Conservation (phyloP, 2,797 vertebrate genomes). For the Nyctalus aviator region DNA sequence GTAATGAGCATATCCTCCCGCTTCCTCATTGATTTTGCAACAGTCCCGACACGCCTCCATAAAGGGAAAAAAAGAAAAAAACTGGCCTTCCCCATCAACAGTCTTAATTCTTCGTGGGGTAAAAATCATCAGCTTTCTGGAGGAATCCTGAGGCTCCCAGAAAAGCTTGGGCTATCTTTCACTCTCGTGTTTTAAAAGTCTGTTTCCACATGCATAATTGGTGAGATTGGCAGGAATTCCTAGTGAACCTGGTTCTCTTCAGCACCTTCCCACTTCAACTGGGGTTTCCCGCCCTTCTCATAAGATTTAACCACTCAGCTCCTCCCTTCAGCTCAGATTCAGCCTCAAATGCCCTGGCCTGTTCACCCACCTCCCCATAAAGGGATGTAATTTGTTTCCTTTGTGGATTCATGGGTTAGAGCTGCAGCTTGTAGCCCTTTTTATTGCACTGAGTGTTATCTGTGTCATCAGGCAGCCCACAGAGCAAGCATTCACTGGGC, state of each 20-base stretch:
- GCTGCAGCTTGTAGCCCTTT: not conserved
- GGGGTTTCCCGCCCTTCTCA: conserved; percentile 11
- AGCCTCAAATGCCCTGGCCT: not conserved
- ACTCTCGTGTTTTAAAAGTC: not conserved
- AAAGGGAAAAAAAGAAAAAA: not conserved
- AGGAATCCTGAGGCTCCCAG: not conserved
- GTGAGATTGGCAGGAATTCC: not conserved
- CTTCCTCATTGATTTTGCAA: conserved; percentile 69
- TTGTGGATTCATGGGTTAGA: conserved; percentile 31
- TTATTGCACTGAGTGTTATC: not conserved
- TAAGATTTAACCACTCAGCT: not conserved
- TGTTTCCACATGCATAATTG: not conserved
- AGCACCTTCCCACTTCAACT: not conserved
- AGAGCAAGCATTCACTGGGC: not conserved
- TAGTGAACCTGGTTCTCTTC: not conserved
- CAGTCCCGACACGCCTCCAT: not conserved
- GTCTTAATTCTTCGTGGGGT: not conserved
- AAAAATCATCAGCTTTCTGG: conserved; percentile 17
- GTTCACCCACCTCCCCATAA: not conserved
- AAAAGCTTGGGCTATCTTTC: not conserved
- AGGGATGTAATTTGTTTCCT: conserved; percentile 65
- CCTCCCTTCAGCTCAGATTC: conserved; percentile 9
- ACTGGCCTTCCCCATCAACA: not conserved
- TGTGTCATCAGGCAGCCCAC: not conserved
- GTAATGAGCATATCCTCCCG: conserved; percentile 24